Evolutionary conservation across 2,797 vertebrate species (phyloP).

Genomic region (Sebastolobus altivelis): DNA sequence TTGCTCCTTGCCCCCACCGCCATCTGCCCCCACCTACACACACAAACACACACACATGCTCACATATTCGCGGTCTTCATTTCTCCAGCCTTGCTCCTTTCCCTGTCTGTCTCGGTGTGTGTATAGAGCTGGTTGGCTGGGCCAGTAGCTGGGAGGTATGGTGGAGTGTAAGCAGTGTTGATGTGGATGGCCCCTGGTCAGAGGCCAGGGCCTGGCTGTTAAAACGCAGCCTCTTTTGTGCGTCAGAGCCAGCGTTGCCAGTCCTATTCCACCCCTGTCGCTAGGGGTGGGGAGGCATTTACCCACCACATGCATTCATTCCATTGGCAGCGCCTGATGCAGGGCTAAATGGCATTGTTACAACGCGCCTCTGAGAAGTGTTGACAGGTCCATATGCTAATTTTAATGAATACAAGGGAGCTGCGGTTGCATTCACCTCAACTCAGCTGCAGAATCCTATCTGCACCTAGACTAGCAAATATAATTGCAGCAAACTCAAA

Average conservation of each 20-base stretch:
- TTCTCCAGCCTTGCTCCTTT: constrained; percentile 47
- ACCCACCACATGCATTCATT: constrained; percentile 92
- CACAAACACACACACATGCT: background rate
- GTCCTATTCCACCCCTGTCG: constrained; percentile 86
- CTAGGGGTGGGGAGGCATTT: constrained; percentile 89
- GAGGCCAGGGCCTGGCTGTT: constrained; percentile 81
- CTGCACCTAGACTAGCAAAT: constrained; percentile 92
- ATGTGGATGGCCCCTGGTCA: constrained; percentile 84
- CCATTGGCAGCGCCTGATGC: constrained; percentile 94
- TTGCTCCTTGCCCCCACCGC: constrained; percentile 12
- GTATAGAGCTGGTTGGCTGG: constrained; percentile 60
- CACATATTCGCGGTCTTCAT: constrained; percentile 33
- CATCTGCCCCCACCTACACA: constrained; percentile 20
- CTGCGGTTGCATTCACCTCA: constrained; percentile 87
- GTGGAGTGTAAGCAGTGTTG: constrained; percentile 83
- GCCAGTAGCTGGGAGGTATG: constrained; percentile 79
- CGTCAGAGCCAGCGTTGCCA: constrained; percentile 86
- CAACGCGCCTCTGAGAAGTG: constrained; percentile 94
- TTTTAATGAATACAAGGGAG: constrained; percentile 97
- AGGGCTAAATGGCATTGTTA: constrained; percentile 99
- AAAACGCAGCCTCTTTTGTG: constrained; percentile 85
- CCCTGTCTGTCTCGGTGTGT: constrained; percentile 50
- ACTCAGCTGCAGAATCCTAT: constrained; percentile 94
- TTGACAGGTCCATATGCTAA: constrained; percentile 99
- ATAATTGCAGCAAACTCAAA: constrained; percentile 95